These are phyloP conservation scores for Leptinotarsa haldemani DNA, from an alignment of 2,888 invertebrate species.

Conservation along the genomic window DNA sequence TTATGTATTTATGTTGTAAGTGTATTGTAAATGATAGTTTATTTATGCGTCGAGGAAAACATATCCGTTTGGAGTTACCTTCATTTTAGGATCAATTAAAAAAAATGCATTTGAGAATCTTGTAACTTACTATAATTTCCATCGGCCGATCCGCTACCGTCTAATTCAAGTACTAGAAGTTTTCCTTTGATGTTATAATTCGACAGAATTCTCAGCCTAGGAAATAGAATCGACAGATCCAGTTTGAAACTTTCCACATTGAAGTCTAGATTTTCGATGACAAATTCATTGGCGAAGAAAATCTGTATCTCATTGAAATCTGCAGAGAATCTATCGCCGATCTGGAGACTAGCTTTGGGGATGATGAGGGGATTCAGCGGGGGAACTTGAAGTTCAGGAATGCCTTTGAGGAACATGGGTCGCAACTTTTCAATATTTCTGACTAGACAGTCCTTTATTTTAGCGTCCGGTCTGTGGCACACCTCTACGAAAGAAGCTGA, in stretches of 20 bases:
- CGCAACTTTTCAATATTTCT: conserved; percentile 71
- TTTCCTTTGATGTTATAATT: conserved; percentile 74
- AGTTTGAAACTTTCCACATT: conserved; percentile 68
- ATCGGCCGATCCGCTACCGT: conserved; percentile 73
- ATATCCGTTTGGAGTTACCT: too few species aligned
- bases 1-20: not conserved
- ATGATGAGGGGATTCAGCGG: conserved; percentile 75
- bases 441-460: conserved; percentile 72
- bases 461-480: conserved; percentile 73
- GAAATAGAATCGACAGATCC: conserved; percentile 70
- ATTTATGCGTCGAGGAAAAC: too few species aligned
- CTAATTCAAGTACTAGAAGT: conserved; percentile 76
- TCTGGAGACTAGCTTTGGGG: conserved; percentile 74
- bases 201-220: conserved; percentile 72
- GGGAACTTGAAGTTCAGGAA: conserved; percentile 75
- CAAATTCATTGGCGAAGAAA: conserved; percentile 72
- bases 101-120: not conserved
- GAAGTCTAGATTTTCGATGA: conserved; percentile 67
- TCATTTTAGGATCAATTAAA: too few species aligned
- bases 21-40: not conserved
- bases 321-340: conserved; percentile 62
- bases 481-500: conserved; percentile 75
- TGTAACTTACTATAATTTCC: conserved; percentile 75
- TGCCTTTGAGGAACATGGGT: conserved; percentile 71
- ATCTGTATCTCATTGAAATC: conserved; percentile 48